Evolutionary conservation across 2,113 vertebrate species (phyloP).

Genomic region (Nyctereutes procyonoides): DNA sequence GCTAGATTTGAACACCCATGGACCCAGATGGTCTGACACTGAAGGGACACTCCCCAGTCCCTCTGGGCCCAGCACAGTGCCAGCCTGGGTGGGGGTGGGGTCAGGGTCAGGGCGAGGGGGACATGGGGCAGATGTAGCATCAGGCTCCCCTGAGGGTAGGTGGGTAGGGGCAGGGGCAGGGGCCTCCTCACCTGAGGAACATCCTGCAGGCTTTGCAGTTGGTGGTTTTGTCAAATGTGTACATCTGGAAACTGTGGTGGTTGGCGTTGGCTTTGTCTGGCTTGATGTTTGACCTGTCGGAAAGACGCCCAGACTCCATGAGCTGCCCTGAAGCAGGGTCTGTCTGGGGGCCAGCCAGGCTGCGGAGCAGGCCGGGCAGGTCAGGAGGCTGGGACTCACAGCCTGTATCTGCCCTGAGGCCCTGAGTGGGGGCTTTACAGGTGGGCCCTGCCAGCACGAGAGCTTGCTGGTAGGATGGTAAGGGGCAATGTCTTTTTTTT

Average conservation of each 20-base stretch:
- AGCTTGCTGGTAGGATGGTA: not conserved
- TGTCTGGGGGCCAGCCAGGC: rapidly evolving
- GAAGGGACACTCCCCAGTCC: rapidly evolving
- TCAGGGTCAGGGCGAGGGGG: rapidly evolving
- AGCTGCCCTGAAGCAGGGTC: rapidly evolving
- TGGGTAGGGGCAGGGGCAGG: rapidly evolving
- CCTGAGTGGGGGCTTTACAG: rapidly evolving
- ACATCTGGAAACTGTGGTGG: conserved; percentile 99
- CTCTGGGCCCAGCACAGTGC: rapidly evolving
- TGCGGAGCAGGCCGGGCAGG: rapidly evolving
- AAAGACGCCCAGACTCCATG: not conserved
- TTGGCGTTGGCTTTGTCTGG: conserved; percentile 97
- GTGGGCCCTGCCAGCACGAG: rapidly evolving
- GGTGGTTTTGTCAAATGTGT: conserved; percentile 97
- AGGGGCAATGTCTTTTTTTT: rapidly evolving
- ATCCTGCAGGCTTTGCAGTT: conserved; percentile 97
- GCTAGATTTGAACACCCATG: rapidly evolving
- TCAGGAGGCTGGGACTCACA: rapidly evolving
- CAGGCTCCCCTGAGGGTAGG: rapidly evolving
- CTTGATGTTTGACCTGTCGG: conserved; percentile 96
- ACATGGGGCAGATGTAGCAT: rapidly evolving
- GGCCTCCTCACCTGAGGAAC: conserved; percentile 93
- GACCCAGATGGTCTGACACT: rapidly evolving
- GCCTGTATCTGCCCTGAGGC: not conserved
- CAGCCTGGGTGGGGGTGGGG: rapidly evolving